Conservation (phyloP, 2,797 vertebrate species). For the Glyptemys insculpta region DNA sequence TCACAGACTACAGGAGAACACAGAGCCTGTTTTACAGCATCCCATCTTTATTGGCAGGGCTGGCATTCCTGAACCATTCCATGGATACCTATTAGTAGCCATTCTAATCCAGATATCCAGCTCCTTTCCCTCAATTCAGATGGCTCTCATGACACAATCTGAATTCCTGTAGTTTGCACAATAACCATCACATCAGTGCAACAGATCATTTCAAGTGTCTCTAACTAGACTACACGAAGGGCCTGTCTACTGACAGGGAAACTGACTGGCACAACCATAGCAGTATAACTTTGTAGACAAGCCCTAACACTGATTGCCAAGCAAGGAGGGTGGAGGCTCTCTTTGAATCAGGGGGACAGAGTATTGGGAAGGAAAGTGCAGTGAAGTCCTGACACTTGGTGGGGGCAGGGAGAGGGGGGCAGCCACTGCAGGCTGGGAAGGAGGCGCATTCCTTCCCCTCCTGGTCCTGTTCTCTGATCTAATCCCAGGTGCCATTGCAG, state of each 20-base stretch:
- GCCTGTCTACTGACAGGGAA: background rate
- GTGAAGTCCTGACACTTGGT: background rate
- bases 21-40: background rate
- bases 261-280: background rate
- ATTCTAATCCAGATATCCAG: background rate
- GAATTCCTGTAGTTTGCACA: background rate
- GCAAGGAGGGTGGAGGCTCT: background rate
- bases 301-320: background rate
- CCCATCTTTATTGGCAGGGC: background rate
- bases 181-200: background rate
- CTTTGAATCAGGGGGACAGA: background rate
- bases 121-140: background rate
- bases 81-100: rapidly evolving
- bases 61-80: conserved; percentile 18
- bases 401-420: background rate
- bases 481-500: background rate
- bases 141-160: background rate
- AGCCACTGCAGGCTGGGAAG: background rate
- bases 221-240: background rate
- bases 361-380: background rate
- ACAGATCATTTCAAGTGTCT: background rate
- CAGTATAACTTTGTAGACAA: background rate
- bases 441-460: background rate
- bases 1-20: conserved; percentile 5
- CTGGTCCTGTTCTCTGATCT: background rate